Evolutionary conservation across 2,113 vertebrate species (phyloP).

Genomic region (Dasyornis broadbenti): DNA sequence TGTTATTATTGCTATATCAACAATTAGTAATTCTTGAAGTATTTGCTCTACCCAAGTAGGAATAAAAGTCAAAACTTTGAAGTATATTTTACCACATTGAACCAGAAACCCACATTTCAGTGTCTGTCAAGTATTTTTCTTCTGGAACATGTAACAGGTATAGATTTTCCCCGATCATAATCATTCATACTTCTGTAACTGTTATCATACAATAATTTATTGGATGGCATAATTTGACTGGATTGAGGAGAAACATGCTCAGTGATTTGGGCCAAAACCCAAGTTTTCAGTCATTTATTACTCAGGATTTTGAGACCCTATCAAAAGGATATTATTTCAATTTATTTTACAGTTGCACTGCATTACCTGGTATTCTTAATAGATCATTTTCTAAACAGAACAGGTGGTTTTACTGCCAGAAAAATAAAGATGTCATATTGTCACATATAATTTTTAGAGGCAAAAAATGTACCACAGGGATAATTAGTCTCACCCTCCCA

Average conservation of each 20-base stretch:
- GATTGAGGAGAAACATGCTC: not conserved
- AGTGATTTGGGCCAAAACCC: not conserved
- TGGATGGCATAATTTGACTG: not conserved
- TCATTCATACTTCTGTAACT: not conserved
- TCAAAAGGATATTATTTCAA: not conserved
- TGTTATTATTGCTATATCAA: not conserved
- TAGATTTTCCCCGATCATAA: not conserved
- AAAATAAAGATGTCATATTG: not conserved
- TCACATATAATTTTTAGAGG: slow-evolving; percentile 11
- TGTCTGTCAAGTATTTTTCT: not conserved
- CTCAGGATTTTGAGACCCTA: not conserved
- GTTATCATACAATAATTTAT: not conserved
- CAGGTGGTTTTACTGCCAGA: not conserved
- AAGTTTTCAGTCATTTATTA: not conserved
- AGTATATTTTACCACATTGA: not conserved
- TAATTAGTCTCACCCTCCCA: slow-evolving; percentile 40
- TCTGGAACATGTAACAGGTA: not conserved
- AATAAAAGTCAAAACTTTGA: not conserved
- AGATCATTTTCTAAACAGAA: not conserved
- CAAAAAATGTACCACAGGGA: not conserved
- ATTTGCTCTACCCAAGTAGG: not conserved
- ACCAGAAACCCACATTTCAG: not conserved
- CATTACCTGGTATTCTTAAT: not conserved
- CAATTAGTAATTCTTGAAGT: not conserved
- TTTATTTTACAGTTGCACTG: not conserved